Evolutionary conservation across 53 echinoderm and acorn worm genomes (phyloP).

Genomic region (Apostichopus leukothele): DNA sequence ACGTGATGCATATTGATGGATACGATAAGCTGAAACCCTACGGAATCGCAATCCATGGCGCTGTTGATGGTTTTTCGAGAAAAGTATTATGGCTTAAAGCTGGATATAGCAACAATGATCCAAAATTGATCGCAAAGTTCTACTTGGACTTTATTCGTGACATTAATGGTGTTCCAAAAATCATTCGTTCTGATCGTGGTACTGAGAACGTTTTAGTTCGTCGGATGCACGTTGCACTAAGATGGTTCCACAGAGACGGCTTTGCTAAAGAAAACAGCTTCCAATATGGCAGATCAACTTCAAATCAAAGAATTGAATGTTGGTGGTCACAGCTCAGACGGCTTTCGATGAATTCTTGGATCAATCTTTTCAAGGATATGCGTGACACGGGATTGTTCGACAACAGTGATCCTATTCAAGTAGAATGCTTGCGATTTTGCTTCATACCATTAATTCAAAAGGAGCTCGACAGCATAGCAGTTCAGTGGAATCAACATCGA

Average conservation of each 20-base stretch:
- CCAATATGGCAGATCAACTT: conserved; percentile 39
- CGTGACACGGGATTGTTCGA: conserved; percentile 43
- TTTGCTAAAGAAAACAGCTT: conserved; percentile 2
- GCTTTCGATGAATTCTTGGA: conserved; percentile 55
- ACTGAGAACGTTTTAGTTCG: conserved; percentile 58
- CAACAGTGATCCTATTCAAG: conserved; percentile 34
- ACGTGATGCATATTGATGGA: conserved; percentile 56
- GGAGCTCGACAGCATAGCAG: neutral
- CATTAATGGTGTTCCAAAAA: conserved; percentile 42
- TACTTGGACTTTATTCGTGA: neutral
- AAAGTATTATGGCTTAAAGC: conserved; percentile 65
- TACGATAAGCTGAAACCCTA: conserved; percentile 65
- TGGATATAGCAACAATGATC: conserved; percentile 48
- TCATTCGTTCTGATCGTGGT: conserved; percentile 58
- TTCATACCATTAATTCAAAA: conserved; percentile 49
- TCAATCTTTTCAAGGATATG: conserved; percentile 47
- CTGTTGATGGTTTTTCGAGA: conserved; percentile 70
- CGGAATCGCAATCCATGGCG: conserved; percentile 63
- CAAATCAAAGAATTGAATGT: conserved; percentile 60
- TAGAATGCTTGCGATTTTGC: conserved; percentile 57
- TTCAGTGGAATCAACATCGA: conserved; percentile 56
- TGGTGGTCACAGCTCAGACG: conserved; percentile 55
- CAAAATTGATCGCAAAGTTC: conserved; percentile 53
- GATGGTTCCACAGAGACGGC: conserved; percentile 9
- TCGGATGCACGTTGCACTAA: conserved; percentile 13